Base-by-base conservation (phyloP, 2,113 vertebrate genomes). In the Lucifuga dentata region DNA sequence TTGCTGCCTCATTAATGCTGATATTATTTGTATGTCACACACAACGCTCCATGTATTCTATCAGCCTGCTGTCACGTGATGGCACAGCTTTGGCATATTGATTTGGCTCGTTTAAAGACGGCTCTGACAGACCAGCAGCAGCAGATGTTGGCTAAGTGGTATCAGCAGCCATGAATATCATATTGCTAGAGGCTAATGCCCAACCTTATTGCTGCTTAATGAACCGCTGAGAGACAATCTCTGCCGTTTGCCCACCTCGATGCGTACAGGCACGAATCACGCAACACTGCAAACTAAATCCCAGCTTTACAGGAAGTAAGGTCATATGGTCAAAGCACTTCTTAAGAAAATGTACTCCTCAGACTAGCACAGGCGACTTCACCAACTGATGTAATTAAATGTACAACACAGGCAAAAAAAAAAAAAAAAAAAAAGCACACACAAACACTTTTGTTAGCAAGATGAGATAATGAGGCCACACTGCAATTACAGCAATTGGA, bases 111-210 rank as follows among this genome's bases (percentile, higher is more conserved):
- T 87, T 83, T 78, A 70, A 81, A 77, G 71, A 73, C 74, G 78
- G 76, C 61, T 49, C 51, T 61, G 41, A 69, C 64, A 56, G 32
- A 65, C 45, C 23, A 73, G 76, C 62, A 81, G 75, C 66, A 71
- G 72, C 86, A 88, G 88, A 82, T 76, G 68, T 58, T 67, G 69
- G 59, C 78, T 88, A 82, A 91, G 84, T 87, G 84, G 78, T 81
- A 90, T 87, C 65, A 85, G 83, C 83, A 80, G 83, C 73, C 76
- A 64, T 86, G 73, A 80, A 86, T 82, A 84, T 91, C 74, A 57
- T 77, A 79, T 29, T 69, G 71, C 73, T 68, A 29, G 76, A 81
- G 89, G 77, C 86, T 81, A 84, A 75, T 86, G 74, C 72, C 67
- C 26, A 19, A 76, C 19, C 50, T 73, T 83, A 88, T 80, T 76